Conservation (phyloP, 2,888 invertebrate genomes). For the Papilio protenor region DNA sequence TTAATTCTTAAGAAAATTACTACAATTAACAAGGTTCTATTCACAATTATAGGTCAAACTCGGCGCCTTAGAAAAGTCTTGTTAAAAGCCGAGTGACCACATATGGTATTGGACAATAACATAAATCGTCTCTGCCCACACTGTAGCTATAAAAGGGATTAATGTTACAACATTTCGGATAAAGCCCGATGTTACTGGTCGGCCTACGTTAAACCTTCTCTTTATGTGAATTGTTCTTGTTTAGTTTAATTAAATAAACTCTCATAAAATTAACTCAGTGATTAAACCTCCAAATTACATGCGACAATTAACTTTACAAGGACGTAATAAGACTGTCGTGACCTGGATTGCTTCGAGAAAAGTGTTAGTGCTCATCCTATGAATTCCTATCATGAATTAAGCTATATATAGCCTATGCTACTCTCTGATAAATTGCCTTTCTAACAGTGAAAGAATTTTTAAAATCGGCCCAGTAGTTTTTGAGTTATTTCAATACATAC, state of each 20-base stretch:
- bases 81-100: constrained; percentile 61
- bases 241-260: constrained; percentile 16
- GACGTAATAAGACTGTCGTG: too few species aligned
- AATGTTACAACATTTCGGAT: constrained; percentile 62
- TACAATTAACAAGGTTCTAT: constrained; percentile 25
- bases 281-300: too few species aligned
- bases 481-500: too few species aligned
- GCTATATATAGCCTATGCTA: too few species aligned
- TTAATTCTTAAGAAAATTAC: background rate
- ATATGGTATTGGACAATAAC: constrained; percentile 69
- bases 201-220: constrained; percentile 36
- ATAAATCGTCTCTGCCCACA: constrained; percentile 71
- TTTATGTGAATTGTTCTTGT: constrained; percentile 34
- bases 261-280: too few species aligned
- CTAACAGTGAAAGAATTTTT: too few species aligned
- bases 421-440: too few species aligned
- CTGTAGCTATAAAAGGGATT: constrained; percentile 64
- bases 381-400: too few species aligned
- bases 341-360: too few species aligned
- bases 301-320: too few species aligned
- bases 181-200: constrained; percentile 31
- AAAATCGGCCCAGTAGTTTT: too few species aligned
- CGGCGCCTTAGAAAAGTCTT: constrained; percentile 45
- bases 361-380: too few species aligned
- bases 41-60: background rate